phyloP scores from a whole-genome alignment of 2,888 invertebrate genomes.

The Cryptus armator region DNA sequence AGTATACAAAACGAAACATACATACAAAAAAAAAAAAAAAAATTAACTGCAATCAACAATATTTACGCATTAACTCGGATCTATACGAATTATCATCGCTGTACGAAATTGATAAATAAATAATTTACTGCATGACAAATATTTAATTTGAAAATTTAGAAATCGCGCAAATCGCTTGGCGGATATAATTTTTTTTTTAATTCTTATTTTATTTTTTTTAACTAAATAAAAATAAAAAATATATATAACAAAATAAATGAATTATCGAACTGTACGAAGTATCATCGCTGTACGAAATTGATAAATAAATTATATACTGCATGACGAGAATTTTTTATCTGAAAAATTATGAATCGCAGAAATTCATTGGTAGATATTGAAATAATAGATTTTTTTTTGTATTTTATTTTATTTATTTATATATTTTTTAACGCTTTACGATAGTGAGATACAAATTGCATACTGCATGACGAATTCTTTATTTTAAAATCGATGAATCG shows the following conservation, averaged over 20 bases:
- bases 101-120: constrained; percentile 12
- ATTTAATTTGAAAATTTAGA: not conserved
- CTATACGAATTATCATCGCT: not conserved
- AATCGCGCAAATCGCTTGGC: not conserved
- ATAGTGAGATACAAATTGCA: too few relatives aligned
- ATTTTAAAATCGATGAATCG: too few relatives aligned
- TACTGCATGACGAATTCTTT: too few relatives aligned
- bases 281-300: not conserved
- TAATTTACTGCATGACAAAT: constrained; percentile 1
- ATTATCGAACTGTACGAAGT: not conserved
- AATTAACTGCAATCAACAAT: not conserved
- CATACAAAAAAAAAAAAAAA: not conserved
- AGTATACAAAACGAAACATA: constrained; percentile 36
- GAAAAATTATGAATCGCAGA: not conserved
- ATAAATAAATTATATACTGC: constrained; percentile 8
- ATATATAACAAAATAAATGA: too few relatives aligned
- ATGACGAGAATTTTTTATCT: not conserved
- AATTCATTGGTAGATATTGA: not conserved
- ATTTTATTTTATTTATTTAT: not conserved
- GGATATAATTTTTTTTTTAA: not conserved
- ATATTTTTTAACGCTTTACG: too few relatives aligned
- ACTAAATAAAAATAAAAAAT: too few relatives aligned
- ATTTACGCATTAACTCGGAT: not conserved
- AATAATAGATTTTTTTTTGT: not conserved
- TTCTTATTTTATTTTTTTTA: too few relatives aligned